A percentile compares a stretch with the other conserved stretches of the same genome.
Conservation (phyloP, 2,113 vertebrate species). For the Lipotes vexillifer region DNA sequence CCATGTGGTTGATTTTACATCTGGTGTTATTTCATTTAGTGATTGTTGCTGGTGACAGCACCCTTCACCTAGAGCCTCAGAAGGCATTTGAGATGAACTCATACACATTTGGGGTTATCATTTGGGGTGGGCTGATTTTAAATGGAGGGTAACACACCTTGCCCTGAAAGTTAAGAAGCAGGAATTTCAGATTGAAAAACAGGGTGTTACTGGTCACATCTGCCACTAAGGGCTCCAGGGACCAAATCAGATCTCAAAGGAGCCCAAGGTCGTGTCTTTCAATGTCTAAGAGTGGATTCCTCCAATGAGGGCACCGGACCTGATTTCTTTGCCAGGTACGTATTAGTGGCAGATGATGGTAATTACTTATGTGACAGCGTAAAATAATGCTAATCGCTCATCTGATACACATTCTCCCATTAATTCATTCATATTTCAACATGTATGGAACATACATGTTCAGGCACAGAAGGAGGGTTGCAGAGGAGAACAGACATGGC, state of each 20-base stretch:
- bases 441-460: background rate
- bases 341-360: background rate
- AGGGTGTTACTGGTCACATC: background rate
- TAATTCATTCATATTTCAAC: background rate
- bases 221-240: background rate
- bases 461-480: background rate
- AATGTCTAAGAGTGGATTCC: background rate
- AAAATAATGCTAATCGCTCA: background rate
- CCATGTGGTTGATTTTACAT: background rate
- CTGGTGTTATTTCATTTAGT: conserved; percentile 9
- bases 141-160: background rate
- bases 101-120: background rate
- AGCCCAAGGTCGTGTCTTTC: background rate
- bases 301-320: background rate
- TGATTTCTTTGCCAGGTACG: background rate
- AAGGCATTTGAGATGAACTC: background rate
- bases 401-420: background rate
- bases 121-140: background rate
- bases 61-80: background rate
- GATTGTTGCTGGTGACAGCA: background rate
- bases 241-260: background rate
- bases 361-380: background rate
- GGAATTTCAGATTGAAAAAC: background rate
- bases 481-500: background rate
- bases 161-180: background rate